Percentiles rank a stretch among this genome's conserved stretches.
Evolutionary conservation across 2,797 vertebrate genomes (phyloP).

Genomic region (Decapterus maruadsi): DNA sequence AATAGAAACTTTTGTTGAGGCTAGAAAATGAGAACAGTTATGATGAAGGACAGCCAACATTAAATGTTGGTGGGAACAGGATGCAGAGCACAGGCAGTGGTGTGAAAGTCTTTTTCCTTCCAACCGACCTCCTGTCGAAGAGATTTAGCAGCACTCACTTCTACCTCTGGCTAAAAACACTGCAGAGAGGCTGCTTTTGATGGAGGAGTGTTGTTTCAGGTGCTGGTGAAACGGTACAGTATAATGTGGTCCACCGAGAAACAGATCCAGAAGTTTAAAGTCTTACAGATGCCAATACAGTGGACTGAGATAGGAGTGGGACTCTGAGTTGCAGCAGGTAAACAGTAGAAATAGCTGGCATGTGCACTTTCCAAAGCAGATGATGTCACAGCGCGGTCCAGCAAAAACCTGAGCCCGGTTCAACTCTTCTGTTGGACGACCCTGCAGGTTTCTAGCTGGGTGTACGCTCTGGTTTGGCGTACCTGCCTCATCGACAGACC

Average conservation of each 20-base stretch:
- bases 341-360: background rate
- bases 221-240: background rate
- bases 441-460: background rate
- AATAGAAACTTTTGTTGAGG: background rate
- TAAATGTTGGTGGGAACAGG: background rate
- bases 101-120: background rate
- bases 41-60: background rate
- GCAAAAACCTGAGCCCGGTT: conserved; percentile 2
- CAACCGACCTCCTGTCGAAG: background rate
- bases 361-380: background rate
- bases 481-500: background rate
- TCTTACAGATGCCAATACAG: background rate
- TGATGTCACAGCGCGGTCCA: background rate
- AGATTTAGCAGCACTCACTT: background rate
- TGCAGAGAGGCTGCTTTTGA: background rate
- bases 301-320: background rate
- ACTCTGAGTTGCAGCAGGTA: background rate
- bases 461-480: background rate
- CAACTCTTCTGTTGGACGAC: background rate
- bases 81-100: background rate
- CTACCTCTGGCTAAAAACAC: background rate
- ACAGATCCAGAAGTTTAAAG: background rate
- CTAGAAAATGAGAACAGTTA: background rate
- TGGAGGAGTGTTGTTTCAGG: too few relatives aligned
- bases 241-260: background rate